Conservation (phyloP, 2,888 invertebrate species). For the Hydroisotoma schaefferi region DNA sequence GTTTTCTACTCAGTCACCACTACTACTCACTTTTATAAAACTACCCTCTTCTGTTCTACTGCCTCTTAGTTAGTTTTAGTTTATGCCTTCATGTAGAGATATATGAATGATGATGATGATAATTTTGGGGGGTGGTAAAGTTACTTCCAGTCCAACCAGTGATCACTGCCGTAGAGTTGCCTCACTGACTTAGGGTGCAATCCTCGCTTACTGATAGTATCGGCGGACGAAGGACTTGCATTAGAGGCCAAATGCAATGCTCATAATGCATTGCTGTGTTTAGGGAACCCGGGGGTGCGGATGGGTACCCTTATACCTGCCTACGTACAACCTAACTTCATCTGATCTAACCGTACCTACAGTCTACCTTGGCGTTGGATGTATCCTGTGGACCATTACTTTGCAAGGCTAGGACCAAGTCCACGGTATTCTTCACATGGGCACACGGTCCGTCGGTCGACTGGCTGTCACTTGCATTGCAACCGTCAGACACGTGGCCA, state of each 20-base stretch:
- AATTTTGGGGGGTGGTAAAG: background rate
- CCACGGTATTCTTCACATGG: slow-evolving; percentile 8
- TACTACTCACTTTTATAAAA: no score
- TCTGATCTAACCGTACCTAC: no score
- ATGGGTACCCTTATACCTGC: slow-evolving; percentile 31
- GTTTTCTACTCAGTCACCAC: no score
- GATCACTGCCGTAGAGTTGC: no score
- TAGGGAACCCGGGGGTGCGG: slow-evolving; percentile 25
- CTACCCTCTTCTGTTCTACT: no score
- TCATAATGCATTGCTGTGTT: background rate
- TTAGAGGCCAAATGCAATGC: no score
- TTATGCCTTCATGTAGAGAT: no score
- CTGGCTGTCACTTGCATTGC: slow-evolving; percentile 46
- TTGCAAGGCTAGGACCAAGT: slow-evolving; percentile 1
- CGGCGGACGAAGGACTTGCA: background rate
- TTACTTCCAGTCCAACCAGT: slow-evolving; percentile 5
- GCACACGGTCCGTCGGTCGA: slow-evolving; percentile 36
- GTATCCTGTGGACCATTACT: slow-evolving; percentile 16
- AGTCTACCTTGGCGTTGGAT: slow-evolving; percentile 7
- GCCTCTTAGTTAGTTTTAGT: no score
- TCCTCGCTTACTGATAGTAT: background rate
- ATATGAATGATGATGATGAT: slow-evolving; percentile 4
- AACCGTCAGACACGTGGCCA: slow-evolving; percentile 48
- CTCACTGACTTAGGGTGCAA: no score
- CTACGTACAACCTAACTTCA: background rate